Evolutionary conservation across 2,113 vertebrate genomes (phyloP).

Genomic region (Corynorhinus townsendii): DNA sequence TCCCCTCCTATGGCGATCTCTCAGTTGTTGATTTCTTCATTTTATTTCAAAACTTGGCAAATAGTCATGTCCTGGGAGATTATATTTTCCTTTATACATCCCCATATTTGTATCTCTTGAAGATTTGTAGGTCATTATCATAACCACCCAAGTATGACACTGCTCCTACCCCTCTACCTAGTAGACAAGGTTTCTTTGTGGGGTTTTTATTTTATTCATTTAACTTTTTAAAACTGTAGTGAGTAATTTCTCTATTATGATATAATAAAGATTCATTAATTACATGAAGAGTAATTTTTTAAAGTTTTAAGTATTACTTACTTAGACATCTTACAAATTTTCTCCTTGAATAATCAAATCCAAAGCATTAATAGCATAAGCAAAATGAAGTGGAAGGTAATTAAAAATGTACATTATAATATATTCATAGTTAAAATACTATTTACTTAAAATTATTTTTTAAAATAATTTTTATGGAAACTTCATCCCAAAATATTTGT

Average conservation of each 20-base stretch:
- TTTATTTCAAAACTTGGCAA: not conserved
- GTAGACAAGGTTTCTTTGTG: not conserved
- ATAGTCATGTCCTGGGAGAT: not conserved
- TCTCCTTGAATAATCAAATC: not conserved
- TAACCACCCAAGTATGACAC: not conserved
- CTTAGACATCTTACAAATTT: not conserved
- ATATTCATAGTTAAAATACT: constrained; percentile 8
- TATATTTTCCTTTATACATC: not conserved
- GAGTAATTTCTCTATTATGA: not conserved
- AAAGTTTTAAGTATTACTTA: not conserved
- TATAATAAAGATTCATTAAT: not conserved
- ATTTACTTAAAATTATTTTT: constrained; percentile 1
- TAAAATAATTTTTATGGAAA: not conserved
- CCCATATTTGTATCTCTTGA: not conserved
- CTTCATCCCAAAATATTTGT: not conserved
- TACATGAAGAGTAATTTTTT: not conserved
- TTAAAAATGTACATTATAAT: not conserved
- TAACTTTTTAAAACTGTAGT: constrained; percentile 15
- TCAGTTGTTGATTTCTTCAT: not conserved
- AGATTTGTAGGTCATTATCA: not conserved
- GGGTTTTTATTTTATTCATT: not conserved
- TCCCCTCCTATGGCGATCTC: not conserved
- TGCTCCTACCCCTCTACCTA: not conserved
- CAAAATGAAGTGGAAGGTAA: not conserved
- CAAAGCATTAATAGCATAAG: not conserved